Percentiles rank a stretch among this genome's conserved stretches.
These are phyloP conservation scores for Athetis lepigone DNA, from an alignment of 2,888 invertebrate genomes.

Conservation along the genomic window DNA sequence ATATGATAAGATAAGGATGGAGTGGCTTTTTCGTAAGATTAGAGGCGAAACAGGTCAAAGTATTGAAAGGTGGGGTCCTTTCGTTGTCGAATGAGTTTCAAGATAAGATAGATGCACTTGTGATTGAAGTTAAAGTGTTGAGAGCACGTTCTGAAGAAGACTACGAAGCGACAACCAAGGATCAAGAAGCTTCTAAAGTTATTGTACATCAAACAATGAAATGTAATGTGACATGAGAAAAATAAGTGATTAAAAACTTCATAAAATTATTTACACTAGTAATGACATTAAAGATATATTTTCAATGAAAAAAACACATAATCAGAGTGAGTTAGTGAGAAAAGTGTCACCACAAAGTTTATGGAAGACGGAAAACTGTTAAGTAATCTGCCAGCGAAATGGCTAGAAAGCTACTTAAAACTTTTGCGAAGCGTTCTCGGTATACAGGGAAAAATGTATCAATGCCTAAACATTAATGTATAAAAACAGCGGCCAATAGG, in stretches of 20 bases:
- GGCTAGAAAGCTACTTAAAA: slow-evolving; percentile 18
- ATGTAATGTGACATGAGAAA: background rate
- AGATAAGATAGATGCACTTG: slow-evolving; percentile 19
- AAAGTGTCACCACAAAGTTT: slow-evolving; percentile 4
- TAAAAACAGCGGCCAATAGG: slow-evolving; percentile 26
- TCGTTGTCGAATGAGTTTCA: slow-evolving; percentile 4
- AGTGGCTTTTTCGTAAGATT: slow-evolving; percentile 36
- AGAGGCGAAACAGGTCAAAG: slow-evolving; percentile 22
- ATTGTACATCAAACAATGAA: background rate
- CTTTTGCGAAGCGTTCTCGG: background rate
- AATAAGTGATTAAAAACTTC: background rate
- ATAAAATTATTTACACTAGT: background rate
- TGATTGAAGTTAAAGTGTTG: background rate
- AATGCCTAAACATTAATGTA: slow-evolving; percentile 11
- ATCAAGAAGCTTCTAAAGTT: background rate
- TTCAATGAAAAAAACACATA: background rate
- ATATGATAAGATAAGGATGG: slow-evolving; percentile 53
- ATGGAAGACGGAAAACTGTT: background rate
- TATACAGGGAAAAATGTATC: background rate
- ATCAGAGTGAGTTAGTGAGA: background rate
- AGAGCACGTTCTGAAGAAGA: background rate
- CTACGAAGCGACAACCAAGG: background rate
- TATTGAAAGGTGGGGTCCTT: slow-evolving; percentile 18
- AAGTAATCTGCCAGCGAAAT: slow-evolving; percentile 16
- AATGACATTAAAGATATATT: background rate